Conservation (phyloP, 2,888 invertebrate genomes). For the Julus scanicus region DNA sequence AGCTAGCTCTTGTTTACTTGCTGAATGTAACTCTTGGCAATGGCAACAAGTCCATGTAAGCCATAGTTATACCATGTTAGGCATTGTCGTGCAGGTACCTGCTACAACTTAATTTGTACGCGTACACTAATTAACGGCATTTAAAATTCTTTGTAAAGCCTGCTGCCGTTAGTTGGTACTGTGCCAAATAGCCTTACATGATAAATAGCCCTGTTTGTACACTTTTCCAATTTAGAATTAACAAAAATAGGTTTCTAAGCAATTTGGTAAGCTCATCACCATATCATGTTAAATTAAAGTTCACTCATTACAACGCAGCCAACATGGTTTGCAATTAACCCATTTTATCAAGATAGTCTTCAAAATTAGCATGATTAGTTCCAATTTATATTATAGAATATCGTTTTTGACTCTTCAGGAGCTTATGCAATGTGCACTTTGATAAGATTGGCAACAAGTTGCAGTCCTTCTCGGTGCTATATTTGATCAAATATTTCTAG, state of each 20-base stretch:
- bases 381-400: not conserved
- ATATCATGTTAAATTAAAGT: not conserved
- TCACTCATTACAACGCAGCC: not conserved
- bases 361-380: not conserved
- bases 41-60: not conserved
- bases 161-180: not conserved
- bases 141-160: not conserved
- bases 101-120: not conserved
- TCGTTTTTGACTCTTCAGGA: not conserved
- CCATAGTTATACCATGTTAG: not conserved
- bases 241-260: not conserved
- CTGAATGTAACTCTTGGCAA: conserved; percentile 19
- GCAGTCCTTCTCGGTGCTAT: not conserved
- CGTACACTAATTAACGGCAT: not conserved
- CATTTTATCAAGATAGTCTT: not conserved
- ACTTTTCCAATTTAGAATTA: not conserved
- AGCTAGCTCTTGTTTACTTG: not conserved
- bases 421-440: not conserved
- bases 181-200: not conserved
- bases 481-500: not conserved
- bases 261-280: not conserved
- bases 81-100: not conserved
- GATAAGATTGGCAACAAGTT: not conserved
- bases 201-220: not conserved
- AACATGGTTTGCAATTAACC: not conserved